These are phyloP conservation scores for Meganola albula DNA, from an alignment of 2,888 invertebrate species.

Conservation along the genomic window DNA sequence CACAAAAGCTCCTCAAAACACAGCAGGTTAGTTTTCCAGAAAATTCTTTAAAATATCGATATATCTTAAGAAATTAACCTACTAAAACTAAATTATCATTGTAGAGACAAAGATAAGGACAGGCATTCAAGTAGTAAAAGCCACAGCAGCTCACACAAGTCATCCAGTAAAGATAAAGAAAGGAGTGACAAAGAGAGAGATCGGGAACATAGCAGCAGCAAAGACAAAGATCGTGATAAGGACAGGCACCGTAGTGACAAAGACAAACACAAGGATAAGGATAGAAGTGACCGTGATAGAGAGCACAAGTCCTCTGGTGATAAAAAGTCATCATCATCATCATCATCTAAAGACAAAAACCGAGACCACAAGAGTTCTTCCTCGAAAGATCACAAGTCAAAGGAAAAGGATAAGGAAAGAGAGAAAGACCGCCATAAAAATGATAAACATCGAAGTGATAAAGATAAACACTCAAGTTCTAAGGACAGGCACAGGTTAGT, in stretches of 20 bases:
- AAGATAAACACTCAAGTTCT: slow-evolving; percentile 68
- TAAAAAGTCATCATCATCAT: slow-evolving; percentile 57
- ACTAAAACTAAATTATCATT: no score
- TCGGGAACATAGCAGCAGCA: slow-evolving; percentile 43
- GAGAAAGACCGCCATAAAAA: slow-evolving; percentile 63
- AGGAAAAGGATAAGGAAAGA: slow-evolving; percentile 37
- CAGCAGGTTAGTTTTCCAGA: slow-evolving; percentile 70
- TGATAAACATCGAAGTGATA: slow-evolving; percentile 61
- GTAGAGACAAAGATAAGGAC: slow-evolving; percentile 73
- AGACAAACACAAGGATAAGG: slow-evolving; percentile 61
- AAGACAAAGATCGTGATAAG: slow-evolving; percentile 45
- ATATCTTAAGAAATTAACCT: no score
- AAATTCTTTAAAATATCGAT: slow-evolving; percentile 43
- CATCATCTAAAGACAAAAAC: slow-evolving; percentile 66
- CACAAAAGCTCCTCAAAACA: slow-evolving; percentile 75
- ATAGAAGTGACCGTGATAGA: slow-evolving; percentile 40
- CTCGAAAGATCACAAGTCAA: slow-evolving; percentile 33
- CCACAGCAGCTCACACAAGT: slow-evolving; percentile 75
- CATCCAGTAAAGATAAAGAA: slow-evolving; percentile 72
- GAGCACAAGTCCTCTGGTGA: slow-evolving; percentile 47
- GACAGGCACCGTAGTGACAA: slow-evolving; percentile 63
- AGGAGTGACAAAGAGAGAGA: slow-evolving; percentile 52
- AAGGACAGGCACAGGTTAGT: slow-evolving; percentile 78
- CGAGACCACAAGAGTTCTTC: slow-evolving; percentile 35
- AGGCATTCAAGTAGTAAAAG: slow-evolving; percentile 74